phyloP scores from a whole-genome alignment of 2,797 vertebrate species.

The Tenualosa thibaudeaui region DNA sequence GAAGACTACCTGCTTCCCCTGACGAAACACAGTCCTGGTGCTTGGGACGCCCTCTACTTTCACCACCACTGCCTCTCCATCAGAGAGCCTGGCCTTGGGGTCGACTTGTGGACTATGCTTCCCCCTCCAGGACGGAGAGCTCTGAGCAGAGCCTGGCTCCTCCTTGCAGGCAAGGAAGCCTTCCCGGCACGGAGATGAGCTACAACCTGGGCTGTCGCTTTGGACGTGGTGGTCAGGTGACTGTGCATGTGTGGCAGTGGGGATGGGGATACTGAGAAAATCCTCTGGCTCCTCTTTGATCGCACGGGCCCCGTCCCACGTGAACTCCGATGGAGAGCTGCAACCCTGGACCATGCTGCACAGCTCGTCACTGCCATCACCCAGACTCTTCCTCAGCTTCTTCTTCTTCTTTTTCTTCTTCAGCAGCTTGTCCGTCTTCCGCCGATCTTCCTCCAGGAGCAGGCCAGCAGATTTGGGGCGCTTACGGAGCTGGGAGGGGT shows the following conservation, averaged over 20 bases:
- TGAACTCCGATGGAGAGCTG: constrained; percentile 20
- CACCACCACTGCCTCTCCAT: constrained; percentile 67
- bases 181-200: constrained; percentile 56
- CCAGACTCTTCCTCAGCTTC: constrained; percentile 78
- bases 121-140: constrained; percentile 65
- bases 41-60: constrained; percentile 72
- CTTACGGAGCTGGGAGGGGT: constrained; percentile 61
- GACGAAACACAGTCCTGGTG: constrained; percentile 88
- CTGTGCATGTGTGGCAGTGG: constrained; percentile 45
- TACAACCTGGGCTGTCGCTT: constrained; percentile 22
- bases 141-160: constrained; percentile 63
- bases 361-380: constrained; percentile 41
- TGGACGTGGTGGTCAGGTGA: background rate
- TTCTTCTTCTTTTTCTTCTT: constrained; percentile 89
- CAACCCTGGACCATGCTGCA: constrained; percentile 57
- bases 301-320: constrained; percentile 55
- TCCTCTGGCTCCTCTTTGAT: constrained; percentile 86
- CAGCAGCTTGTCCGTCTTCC: constrained; percentile 87
- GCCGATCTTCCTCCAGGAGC: constrained; percentile 79
- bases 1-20: constrained; percentile 97
- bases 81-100: constrained; percentile 66
- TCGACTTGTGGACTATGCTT: constrained; percentile 41
- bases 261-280: constrained; percentile 70
- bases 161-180: constrained; percentile 67
- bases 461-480: constrained; percentile 73